phyloP scores from a whole-genome alignment of 1,140 invertebrate species.

The Coboldia fuscipes region DNA sequence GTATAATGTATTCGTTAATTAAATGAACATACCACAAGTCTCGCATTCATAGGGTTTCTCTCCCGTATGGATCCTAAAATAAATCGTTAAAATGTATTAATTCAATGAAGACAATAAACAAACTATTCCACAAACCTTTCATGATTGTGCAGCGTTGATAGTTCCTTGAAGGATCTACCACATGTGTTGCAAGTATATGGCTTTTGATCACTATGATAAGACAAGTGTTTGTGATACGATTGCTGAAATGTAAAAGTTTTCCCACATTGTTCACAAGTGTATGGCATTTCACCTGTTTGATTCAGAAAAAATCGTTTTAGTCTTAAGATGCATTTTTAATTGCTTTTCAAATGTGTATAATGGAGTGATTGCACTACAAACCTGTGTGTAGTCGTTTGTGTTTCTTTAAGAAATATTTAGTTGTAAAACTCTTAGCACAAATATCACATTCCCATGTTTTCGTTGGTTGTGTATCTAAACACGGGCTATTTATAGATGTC shows the following conservation, averaged over 20 bases:
- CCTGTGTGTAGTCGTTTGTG: slow-evolving; percentile 63
- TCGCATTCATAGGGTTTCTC: slow-evolving; percentile 76
- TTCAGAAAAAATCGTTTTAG: no score
- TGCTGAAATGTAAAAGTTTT: slow-evolving; percentile 83
- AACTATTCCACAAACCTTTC: slow-evolving; percentile 45
- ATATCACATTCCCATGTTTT: slow-evolving; percentile 66
- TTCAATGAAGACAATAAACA: not conserved
- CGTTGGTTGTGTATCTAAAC: slow-evolving; percentile 13
- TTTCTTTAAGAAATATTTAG: slow-evolving; percentile 77
- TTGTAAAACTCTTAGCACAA: slow-evolving; percentile 66
- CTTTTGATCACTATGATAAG: slow-evolving; percentile 69
- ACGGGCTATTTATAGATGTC: not conserved
- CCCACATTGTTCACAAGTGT: slow-evolving; percentile 60
- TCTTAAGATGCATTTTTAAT: no score
- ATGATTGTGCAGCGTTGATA: slow-evolving; percentile 77
- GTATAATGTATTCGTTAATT: no score
- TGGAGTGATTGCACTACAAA: slow-evolving; percentile 12
- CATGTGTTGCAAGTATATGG: slow-evolving; percentile 59
- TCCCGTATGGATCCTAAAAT: not conserved
- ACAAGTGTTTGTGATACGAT: slow-evolving; percentile 74
- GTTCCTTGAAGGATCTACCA: slow-evolving; percentile 63
- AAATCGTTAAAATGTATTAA: not conserved
- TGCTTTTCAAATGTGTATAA: no score
- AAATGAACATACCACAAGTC: slow-evolving; percentile 47
- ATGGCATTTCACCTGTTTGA: slow-evolving; percentile 75